Percentiles rank a stretch among this genome's conserved stretches.
phyloP scores from a whole-genome alignment of 1,140 invertebrate genomes.

The Stenopsyche tienmushanensis region DNA sequence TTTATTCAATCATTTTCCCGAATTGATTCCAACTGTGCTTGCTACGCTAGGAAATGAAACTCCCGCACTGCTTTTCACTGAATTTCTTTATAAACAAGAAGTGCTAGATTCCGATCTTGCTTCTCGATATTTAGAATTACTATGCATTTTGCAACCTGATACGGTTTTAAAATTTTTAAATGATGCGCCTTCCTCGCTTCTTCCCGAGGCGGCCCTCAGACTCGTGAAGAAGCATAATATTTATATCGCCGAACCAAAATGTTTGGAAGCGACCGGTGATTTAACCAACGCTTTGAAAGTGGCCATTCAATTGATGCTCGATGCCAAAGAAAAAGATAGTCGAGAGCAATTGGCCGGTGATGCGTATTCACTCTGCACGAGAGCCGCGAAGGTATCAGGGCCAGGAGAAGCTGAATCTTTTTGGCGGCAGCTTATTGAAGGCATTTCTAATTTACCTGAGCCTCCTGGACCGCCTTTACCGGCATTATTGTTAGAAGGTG shows the following conservation, averaged over 20 bases:
- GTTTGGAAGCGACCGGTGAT: constrained; percentile 45
- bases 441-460: constrained; percentile 27
- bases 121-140: constrained; percentile 45
- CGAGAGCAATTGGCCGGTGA: constrained; percentile 32
- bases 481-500: constrained; percentile 37
- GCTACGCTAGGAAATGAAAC: constrained; percentile 36
- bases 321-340: constrained; percentile 26
- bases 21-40: constrained; percentile 42
- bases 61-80: constrained; percentile 45
- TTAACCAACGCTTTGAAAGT: constrained; percentile 32
- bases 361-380: constrained; percentile 34
- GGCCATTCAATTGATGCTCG: constrained; percentile 32
- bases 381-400: constrained; percentile 37
- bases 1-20: constrained; percentile 43
- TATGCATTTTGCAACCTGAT: constrained; percentile 44
- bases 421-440: constrained; percentile 36
- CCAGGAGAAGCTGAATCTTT: constrained; percentile 32
- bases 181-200: constrained; percentile 45
- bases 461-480: constrained; percentile 35
- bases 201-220: constrained; percentile 49
- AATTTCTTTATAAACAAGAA: constrained; percentile 46
- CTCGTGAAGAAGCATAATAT: constrained; percentile 45
- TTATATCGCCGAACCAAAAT: constrained; percentile 46
- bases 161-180: constrained; percentile 45
- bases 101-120: constrained; percentile 46